Conservation (phyloP, 1,140 invertebrate species). For the Drosophila yakuba region DNA sequence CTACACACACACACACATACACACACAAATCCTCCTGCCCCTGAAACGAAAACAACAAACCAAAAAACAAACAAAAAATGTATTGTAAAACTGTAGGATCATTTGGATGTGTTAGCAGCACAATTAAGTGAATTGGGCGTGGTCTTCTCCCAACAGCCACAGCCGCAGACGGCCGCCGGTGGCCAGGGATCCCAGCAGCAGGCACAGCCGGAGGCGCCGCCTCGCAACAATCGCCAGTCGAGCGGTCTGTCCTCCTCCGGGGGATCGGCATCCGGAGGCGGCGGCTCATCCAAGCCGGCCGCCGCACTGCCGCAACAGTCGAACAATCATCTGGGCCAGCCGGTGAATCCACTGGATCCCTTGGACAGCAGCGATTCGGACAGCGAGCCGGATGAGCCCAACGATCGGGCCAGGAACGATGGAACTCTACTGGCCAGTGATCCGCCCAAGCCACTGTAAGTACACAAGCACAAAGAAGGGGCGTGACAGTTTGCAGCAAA, state of each 20-base stretch:
- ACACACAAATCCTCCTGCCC: conserved; percentile 66
- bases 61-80: conserved; percentile 42
- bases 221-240: conserved; percentile 85
- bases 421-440: conserved; percentile 97
- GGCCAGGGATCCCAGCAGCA: conserved; percentile 66
- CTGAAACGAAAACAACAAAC: conserved; percentile 29
- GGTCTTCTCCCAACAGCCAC: conserved; percentile 87
- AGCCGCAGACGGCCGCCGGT: conserved; percentile 72
- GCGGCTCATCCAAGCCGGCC: conserved; percentile 65
- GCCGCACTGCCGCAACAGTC: conserved; percentile 67
- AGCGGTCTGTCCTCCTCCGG: conserved; percentile 60
- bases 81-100: conserved; percentile 88
- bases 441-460: conserved; percentile 98
- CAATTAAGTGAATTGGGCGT: conserved; percentile 96
- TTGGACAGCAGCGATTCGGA: conserved; percentile 89
- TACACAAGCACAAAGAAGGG: conserved; percentile 76
- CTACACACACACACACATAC: conserved; percentile 17
- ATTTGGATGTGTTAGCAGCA: conserved; percentile 95
- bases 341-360: conserved; percentile 86
- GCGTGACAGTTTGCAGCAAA: conserved; percentile 56
- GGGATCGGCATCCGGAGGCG: conserved; percentile 47
- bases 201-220: conserved; percentile 87
- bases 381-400: conserved; percentile 88
- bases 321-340: conserved; percentile 81
- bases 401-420: conserved; percentile 91